Base-by-base conservation (phyloP, 2,113 vertebrate genomes). In the Condylura cristata region DNA sequence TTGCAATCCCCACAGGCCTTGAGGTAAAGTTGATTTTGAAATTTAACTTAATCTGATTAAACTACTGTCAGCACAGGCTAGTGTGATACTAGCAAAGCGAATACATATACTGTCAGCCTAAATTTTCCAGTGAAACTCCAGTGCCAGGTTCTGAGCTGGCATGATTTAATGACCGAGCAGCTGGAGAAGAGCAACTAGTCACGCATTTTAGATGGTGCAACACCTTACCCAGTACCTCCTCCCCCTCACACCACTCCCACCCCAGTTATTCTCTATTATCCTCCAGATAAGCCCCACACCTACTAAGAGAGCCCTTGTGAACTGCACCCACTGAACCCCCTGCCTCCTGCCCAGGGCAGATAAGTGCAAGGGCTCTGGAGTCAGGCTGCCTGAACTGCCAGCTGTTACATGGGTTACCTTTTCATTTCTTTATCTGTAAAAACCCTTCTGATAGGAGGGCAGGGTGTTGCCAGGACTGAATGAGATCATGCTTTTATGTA, bases 11-110 rank as follows among this genome's bases (percentile, higher is more conserved):
- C 26, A 83, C 6, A 84, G 83, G 30, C 34, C 60, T 87, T 39
- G 68, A 76, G 60, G 81, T 68, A 72, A 95, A 84, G 34, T 87
- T 90, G 84, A 75, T 71, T 86, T 86, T 74, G 78, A 72, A 72
- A 72, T 30, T 68, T 87, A 68, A 86, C 60, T 80, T 93, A 96
- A 87, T 90, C 56, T 53, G 41, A 80, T 48, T 86, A 89, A 80
- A 94, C 84, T 63, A 82, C 34, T 90, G 60, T 76, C 46, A 95
- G 89, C 39, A 88, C 12, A 68, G 81, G 72, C 63, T 53, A 70
- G 76, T 90, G 56, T 84, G 61, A 66, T 51, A 34, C 26, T 89
- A 46, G 28, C 60, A 78, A 82, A 88, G 20, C 26, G n/a, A n/a
- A 39, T n/a, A 76, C 12, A 60, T 13, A 78, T 22, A 34, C 20